Evolutionary conservation across 2,113 vertebrate genomes (phyloP).

Genomic region (Lophotis ruficrista): DNA sequence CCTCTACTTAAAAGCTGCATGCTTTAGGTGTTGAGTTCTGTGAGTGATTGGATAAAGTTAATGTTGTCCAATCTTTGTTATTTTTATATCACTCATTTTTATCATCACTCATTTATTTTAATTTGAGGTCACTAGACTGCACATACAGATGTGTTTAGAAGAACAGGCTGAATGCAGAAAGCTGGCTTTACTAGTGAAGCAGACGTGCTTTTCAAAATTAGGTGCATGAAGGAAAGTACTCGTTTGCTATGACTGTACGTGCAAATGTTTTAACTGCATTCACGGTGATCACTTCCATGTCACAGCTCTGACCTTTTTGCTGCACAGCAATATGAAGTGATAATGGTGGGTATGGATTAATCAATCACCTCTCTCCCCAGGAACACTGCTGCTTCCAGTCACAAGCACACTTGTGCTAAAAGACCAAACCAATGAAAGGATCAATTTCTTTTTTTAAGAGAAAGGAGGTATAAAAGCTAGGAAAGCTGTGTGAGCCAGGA

Average conservation of each 20-base stretch:
- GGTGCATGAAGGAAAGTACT: not conserved
- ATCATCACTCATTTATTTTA: not conserved
- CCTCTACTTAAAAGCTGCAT: not conserved
- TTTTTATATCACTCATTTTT: not conserved
- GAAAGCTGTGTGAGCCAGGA: not conserved
- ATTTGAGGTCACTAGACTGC: not conserved
- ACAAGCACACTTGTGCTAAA: not conserved
- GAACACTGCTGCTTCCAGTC: not conserved
- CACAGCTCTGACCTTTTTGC: not conserved
- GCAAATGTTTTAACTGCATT: not conserved
- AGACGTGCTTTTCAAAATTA: not conserved
- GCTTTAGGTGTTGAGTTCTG: not conserved
- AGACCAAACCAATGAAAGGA: not conserved
- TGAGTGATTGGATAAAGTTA: not conserved
- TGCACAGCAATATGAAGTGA: not conserved
- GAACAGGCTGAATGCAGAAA: not conserved
- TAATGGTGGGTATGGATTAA: not conserved
- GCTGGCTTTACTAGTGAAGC: not conserved
- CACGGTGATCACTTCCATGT: fast-evolving
- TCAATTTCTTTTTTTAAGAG: not conserved
- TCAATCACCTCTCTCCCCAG: not conserved
- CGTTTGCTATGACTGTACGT: fast-evolving
- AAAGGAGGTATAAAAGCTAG: not conserved
- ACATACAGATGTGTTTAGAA: not conserved
- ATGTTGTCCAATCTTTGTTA: not conserved